Conservation (phyloP, 2,888 invertebrate species). For the Lepidochitona cinerea region DNA sequence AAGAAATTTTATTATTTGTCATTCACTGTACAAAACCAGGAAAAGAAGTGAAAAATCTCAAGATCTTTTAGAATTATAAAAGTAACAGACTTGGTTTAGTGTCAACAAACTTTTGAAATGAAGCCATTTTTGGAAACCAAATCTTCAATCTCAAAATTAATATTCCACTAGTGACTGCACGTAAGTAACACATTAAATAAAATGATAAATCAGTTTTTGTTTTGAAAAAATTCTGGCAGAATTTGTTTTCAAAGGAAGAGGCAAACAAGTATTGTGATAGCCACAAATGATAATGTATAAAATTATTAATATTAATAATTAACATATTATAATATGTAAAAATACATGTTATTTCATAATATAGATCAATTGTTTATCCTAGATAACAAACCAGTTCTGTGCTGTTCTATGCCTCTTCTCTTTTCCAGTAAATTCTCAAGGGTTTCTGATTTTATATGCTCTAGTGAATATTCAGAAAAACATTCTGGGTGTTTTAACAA, state of each 20-base stretch:
- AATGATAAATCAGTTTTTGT: too few species aligned
- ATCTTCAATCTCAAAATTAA: too few species aligned
- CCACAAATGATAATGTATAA: neutral
- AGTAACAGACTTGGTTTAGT: too few species aligned
- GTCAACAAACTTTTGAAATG: too few species aligned
- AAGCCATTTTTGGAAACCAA: too few species aligned
- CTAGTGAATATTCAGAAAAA: constrained; percentile 35
- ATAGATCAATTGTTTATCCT: neutral
- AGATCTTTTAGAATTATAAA: too few species aligned
- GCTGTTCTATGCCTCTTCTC: constrained; percentile 1
- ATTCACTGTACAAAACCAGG: too few species aligned
- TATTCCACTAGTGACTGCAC: too few species aligned
- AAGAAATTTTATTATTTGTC: too few species aligned
- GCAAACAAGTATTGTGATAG: neutral
- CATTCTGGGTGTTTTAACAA: constrained; percentile 34
- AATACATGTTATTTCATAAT: neutral
- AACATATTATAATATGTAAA: neutral
- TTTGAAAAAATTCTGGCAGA: neutral
- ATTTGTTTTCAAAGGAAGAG: neutral
- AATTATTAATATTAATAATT: neutral
- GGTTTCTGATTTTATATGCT: constrained; percentile 26
- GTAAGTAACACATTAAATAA: too few species aligned
- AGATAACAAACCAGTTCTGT: neutral
- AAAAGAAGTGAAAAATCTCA: too few species aligned
- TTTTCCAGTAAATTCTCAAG: constrained; percentile 29